phyloP scores from a whole-genome alignment of 2,113 vertebrate genomes.

The Triplophysa dalaica region DNA sequence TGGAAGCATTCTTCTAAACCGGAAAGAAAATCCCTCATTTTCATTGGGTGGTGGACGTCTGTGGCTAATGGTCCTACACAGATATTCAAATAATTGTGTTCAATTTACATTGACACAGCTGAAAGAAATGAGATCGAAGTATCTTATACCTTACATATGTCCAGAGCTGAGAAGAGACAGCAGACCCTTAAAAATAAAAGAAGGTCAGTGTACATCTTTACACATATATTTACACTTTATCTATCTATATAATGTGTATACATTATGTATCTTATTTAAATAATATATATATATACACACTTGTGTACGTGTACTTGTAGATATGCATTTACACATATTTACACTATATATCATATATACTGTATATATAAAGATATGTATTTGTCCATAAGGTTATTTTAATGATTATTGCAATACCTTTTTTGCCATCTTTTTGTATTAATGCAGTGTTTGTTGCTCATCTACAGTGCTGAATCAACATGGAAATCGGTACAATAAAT shows the following conservation, averaged over 20 bases:
- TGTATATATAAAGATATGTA: no score
- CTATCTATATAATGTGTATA: no score
- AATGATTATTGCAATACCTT: not conserved
- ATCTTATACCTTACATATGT: not conserved
- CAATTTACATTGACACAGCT: constrained; percentile 5
- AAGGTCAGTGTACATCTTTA: not conserved
- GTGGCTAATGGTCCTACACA: constrained; percentile 5
- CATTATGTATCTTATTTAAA: no score
- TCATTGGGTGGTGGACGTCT: constrained; percentile 2
- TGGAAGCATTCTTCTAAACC: not conserved
- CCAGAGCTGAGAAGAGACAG: not conserved
- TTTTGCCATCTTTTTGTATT: not conserved
- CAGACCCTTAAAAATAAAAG: not conserved
- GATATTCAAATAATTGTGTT: constrained; percentile 32
- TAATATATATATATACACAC: no score
- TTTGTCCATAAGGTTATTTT: not conserved
- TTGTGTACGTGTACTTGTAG: no score
- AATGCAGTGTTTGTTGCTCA: not conserved
- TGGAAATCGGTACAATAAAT: constrained; percentile 4
- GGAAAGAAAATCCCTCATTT: not conserved
- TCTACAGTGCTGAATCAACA: constrained; percentile 22
- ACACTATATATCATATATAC: no score
- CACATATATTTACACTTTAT: no score
- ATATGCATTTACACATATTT: no score
- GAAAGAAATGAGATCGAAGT: not conserved